Percentiles rank a stretch among this genome's conserved stretches.
Evolutionary conservation across 2,113 vertebrate species (phyloP).

Genomic region (Rhinolophus sinicus): DNA sequence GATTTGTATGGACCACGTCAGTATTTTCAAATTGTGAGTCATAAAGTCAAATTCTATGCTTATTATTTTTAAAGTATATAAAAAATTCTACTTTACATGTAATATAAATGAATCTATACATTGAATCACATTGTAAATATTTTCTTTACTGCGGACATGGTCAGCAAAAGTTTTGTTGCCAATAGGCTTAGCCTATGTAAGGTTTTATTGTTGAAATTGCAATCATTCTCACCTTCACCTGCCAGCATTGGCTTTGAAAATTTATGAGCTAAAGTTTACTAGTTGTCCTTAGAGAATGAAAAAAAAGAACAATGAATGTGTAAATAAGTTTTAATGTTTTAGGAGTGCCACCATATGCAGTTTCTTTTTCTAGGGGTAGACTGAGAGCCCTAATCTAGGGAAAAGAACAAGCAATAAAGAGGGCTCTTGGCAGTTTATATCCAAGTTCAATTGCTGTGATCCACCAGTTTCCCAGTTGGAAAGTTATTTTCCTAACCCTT

Average conservation of each 20-base stretch:
- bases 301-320: background rate
- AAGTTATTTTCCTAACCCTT: background rate
- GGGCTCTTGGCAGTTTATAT: background rate
- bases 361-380: background rate
- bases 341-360: background rate
- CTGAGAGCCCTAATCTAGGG: background rate
- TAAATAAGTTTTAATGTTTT: background rate
- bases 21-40: background rate
- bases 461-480: background rate
- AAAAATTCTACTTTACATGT: background rate
- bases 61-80: background rate
- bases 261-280: background rate
- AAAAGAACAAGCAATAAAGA: background rate
- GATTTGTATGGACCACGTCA: background rate
- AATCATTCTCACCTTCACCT: background rate
- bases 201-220: background rate
- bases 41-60: background rate
- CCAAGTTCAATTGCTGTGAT: background rate
- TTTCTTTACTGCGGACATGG: background rate
- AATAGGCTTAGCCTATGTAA: background rate
- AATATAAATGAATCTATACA: background rate
- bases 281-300: background rate
- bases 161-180: background rate
- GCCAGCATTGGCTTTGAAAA: background rate
- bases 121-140: background rate